These are phyloP conservation scores for Solea solea DNA, from an alignment of 2,113 vertebrate genomes.

Conservation along the genomic window DNA sequence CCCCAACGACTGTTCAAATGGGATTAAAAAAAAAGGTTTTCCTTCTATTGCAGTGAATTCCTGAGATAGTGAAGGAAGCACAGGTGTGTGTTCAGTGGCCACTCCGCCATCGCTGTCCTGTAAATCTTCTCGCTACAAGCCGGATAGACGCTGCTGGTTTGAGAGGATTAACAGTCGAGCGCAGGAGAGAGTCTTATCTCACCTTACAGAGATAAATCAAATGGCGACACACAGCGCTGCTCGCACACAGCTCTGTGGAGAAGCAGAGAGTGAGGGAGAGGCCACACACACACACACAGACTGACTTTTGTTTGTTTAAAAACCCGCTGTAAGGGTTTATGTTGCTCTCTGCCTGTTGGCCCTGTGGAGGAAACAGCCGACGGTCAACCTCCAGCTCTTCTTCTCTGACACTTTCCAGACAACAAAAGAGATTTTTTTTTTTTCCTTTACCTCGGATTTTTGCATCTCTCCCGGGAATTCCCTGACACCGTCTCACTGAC, in stretches of 20 bases:
- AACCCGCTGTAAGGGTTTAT: constrained; percentile 63
- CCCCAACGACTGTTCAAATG: background rate
- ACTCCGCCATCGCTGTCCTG: constrained; percentile 39
- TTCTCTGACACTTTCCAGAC: constrained; percentile 64
- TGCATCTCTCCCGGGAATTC: constrained; percentile 24
- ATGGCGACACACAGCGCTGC: constrained; percentile 59
- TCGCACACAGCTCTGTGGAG: constrained; percentile 43
- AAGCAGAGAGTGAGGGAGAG: constrained; percentile 49
- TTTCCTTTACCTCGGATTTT: constrained; percentile 37
- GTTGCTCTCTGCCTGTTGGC: constrained; percentile 39
- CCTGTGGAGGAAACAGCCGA: constrained; percentile 48
- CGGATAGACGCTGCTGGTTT: constrained; percentile 45
- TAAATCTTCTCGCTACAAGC: constrained; percentile 47
- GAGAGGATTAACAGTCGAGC: constrained; percentile 70
- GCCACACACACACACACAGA: constrained; percentile 34
- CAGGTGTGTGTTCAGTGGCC: constrained; percentile 28
- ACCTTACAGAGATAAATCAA: constrained; percentile 78
- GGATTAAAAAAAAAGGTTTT: constrained; percentile 28
- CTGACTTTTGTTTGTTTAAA: constrained; percentile 58
- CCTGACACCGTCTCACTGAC: constrained; percentile 7
- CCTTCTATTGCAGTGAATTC: constrained; percentile 21
- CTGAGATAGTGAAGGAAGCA: constrained; percentile 23
- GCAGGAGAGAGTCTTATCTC: constrained; percentile 72
- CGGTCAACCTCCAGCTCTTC: constrained; percentile 58
- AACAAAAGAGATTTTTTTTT: constrained; percentile 32